These are phyloP conservation scores for Menidia menidia DNA, from an alignment of 2,797 vertebrate genomes.

Conservation along the genomic window DNA sequence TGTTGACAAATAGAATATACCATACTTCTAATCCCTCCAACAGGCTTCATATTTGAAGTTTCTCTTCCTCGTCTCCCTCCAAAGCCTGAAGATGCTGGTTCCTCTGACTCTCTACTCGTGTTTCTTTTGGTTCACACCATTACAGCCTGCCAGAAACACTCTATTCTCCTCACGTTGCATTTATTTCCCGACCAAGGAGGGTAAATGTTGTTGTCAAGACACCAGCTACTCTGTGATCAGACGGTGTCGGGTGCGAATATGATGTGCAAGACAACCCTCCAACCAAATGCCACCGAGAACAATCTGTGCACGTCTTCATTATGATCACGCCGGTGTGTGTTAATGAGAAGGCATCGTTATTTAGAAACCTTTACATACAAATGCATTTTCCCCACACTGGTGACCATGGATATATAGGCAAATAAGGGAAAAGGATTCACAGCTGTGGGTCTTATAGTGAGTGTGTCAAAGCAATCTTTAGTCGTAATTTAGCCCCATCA, in stretches of 20 bases:
- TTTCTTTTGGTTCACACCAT: slow-evolving; percentile 47
- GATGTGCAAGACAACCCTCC: slow-evolving; percentile 11
- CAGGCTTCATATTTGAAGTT: neutral
- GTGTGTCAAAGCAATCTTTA: slow-evolving; percentile 23
- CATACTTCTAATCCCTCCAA: neutral
- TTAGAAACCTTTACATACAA: neutral
- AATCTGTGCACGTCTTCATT: slow-evolving; percentile 4
- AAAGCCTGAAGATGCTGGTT: slow-evolving; percentile 22
- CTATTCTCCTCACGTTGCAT: slow-evolving; percentile 36
- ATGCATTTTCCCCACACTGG: neutral
- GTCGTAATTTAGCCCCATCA: slow-evolving; percentile 46
- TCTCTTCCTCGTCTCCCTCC: slow-evolving; percentile 10
- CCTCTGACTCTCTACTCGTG: slow-evolving; percentile 42
- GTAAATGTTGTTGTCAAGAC: slow-evolving; percentile 42
- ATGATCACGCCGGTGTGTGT: slow-evolving; percentile 2
- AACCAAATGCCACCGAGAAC: slow-evolving; percentile 4
- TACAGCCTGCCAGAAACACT: slow-evolving; percentile 39
- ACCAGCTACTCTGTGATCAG: slow-evolving; percentile 17
- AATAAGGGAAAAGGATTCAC: neutral
- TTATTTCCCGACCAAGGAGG: slow-evolving; percentile 27
- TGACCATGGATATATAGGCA: neutral
- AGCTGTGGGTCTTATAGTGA: slow-evolving; percentile 26
- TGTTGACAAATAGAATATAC: neutral
- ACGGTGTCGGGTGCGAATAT: slow-evolving; percentile 31
- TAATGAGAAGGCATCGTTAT: slow-evolving; percentile 15